Percentiles rank a stretch among this genome's conserved stretches.
Evolutionary conservation across 2,888 invertebrate genomes (phyloP).

Genomic region (Colostygia pectinataria): DNA sequence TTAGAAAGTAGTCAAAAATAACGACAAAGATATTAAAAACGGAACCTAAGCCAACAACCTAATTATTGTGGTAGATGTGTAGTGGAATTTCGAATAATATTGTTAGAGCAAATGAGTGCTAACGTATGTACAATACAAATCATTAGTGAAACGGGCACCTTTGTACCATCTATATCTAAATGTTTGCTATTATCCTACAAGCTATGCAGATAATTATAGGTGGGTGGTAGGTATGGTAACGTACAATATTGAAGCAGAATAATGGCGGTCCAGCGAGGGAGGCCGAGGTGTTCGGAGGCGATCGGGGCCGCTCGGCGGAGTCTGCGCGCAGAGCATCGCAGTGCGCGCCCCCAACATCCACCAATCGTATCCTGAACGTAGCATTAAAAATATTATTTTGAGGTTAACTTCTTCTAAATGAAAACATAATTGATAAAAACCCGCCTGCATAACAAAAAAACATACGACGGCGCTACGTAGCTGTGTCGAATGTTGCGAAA

Average conservation of each 20-base stretch:
- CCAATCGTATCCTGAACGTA: constrained; percentile 74
- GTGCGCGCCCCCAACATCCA: constrained; percentile 58
- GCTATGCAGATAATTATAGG: not conserved
- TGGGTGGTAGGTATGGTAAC: constrained; percentile 12
- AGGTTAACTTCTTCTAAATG: constrained; percentile 71
- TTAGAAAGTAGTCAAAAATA: too few species aligned
- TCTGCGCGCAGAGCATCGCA: constrained; percentile 51
- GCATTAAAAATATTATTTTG: constrained; percentile 79
- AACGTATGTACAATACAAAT: too few species aligned
- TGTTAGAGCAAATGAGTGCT: too few species aligned
- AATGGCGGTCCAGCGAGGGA: constrained; percentile 39
- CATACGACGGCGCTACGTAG: constrained; percentile 50
- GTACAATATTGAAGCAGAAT: constrained; percentile 38
- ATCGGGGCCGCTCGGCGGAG: constrained; percentile 61
- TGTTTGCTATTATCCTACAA: too few species aligned
- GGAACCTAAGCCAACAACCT: too few species aligned
- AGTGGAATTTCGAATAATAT: too few species aligned
- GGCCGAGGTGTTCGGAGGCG: constrained; percentile 45
- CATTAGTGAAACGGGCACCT: not conserved
- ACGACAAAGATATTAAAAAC: too few species aligned
- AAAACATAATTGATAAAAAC: constrained; percentile 58
- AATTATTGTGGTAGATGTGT: too few species aligned
- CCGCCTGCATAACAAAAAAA: constrained; percentile 45
- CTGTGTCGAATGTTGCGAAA: constrained; percentile 79
- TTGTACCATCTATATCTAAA: not conserved